Conservation (phyloP, 2,888 invertebrate genomes). For the Napeogenes sylphis region DNA sequence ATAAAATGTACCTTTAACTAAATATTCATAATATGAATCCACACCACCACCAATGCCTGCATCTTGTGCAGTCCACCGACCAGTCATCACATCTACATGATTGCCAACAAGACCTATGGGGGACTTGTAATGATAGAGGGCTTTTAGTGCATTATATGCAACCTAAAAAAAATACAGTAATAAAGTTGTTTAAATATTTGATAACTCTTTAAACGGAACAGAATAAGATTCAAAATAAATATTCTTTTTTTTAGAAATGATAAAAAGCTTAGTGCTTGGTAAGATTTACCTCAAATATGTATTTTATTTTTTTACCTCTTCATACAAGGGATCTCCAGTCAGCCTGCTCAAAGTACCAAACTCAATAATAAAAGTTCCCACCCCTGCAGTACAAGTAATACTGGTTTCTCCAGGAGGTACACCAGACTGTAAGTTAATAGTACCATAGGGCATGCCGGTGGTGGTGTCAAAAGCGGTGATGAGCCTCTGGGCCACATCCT, state of each 20-base stretch:
- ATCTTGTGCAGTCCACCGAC: constrained; percentile 98
- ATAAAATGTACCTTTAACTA: constrained; percentile 86
- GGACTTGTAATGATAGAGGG: constrained; percentile 91
- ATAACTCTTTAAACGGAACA: too few relatives aligned
- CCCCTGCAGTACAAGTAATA: constrained; percentile 98
- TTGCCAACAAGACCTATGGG: constrained; percentile 95
- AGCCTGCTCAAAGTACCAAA: constrained; percentile 95
- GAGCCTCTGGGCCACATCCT: constrained; percentile 94
- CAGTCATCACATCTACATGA: constrained; percentile 96
- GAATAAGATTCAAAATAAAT: too few relatives aligned
- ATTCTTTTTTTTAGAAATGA: too few relatives aligned
- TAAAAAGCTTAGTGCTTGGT: too few relatives aligned
- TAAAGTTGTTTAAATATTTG: not conserved
- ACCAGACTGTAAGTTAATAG: constrained; percentile 93
- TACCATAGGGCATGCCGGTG: constrained; percentile 98
- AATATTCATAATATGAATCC: constrained; percentile 98
- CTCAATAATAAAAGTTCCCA: constrained; percentile 97
- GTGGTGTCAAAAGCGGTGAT: constrained; percentile 93
- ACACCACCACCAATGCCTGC: constrained; percentile 98
- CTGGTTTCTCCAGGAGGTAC: constrained; percentile 97
- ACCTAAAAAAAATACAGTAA: constrained; percentile 68
- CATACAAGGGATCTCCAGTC: constrained; percentile 96
- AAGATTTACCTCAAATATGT: too few relatives aligned
- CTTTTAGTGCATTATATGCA: constrained; percentile 93
- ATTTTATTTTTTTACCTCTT: constrained; percentile 79